These are phyloP conservation scores for Acronicta psi DNA, from an alignment of 2,888 invertebrate species.

Conservation along the genomic window DNA sequence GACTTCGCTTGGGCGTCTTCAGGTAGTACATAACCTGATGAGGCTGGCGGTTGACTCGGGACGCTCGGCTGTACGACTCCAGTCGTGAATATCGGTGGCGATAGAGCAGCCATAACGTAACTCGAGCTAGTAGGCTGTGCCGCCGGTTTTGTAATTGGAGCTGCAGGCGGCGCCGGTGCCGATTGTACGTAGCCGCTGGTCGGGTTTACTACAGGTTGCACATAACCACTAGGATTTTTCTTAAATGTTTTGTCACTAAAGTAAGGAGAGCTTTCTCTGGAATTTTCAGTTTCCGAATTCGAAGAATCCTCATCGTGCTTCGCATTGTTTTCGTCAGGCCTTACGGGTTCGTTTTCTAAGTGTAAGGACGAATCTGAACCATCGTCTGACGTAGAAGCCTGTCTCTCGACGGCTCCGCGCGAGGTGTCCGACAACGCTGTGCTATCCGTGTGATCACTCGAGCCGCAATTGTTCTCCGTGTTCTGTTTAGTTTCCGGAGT, in stretches of 20 bases:
- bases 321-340: slow-evolving; percentile 62
- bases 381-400: slow-evolving; percentile 80
- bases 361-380: slow-evolving; percentile 81
- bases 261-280: slow-evolving; percentile 73
- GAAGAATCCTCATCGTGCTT: slow-evolving; percentile 68
- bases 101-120: slow-evolving; percentile 83
- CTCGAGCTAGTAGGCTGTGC: slow-evolving; percentile 77
- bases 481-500: slow-evolving; percentile 76
- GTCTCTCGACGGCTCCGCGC: slow-evolving; percentile 75
- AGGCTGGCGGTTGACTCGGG: slow-evolving; percentile 65
- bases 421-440: slow-evolving; percentile 84
- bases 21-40: slow-evolving; percentile 80
- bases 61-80: slow-evolving; percentile 67
- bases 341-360: slow-evolving; percentile 74
- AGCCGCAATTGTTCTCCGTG: slow-evolving; percentile 76
- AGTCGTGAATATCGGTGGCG: slow-evolving; percentile 80
- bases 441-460: slow-evolving; percentile 84
- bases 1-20: slow-evolving; percentile 77
- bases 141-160: slow-evolving; percentile 54
- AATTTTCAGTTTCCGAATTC: slow-evolving; percentile 72
- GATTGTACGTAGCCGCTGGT: slow-evolving; percentile 74
- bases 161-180: slow-evolving; percentile 64
- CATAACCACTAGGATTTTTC: slow-evolving; percentile 78
- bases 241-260: slow-evolving; percentile 75
- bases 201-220: slow-evolving; percentile 68